Base-by-base conservation (phyloP, 1,140 invertebrate species). In the Ptiloglossa arizonensis region DNA sequence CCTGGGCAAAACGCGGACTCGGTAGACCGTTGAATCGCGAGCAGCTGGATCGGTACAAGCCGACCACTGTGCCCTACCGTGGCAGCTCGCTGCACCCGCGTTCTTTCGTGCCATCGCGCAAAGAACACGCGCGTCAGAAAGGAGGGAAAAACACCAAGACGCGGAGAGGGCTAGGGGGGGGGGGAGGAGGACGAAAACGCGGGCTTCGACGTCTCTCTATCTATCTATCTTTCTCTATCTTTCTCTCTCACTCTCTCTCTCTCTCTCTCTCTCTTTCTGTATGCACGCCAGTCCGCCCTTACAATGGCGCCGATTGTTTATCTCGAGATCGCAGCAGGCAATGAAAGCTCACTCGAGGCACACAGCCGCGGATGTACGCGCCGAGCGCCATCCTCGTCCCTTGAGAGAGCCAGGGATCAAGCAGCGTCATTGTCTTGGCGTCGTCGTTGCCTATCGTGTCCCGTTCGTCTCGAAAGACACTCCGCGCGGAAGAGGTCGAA, bases 231-330 rank as follows among this genome's bases (percentile, higher is more conserved):
- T n/a, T n/a, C n/a, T n/a, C n/a, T n/a, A n/a, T n/a, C n/a, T n/a
- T n/a, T n/a, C n/a, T n/a, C n/a, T n/a, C n/a, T n/a, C n/a, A n/a
- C n/a, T n/a, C n/a, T n/a, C n/a, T n/a, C n/a, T n/a, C n/a, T n/a
- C n/a, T n/a, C n/a, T n/a, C n/a, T n/a, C n/a, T n/a, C n/a, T n/a
- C n/a, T n/a, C n/a, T n/a, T n/a, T n/a, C n/a, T n/a, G 6, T 35
- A 4, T 15, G 35, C n/a, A 29, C 41, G 19, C 44, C 35, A 56
- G 68, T 74, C 70, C 54, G 13, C 35, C 44, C 35, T 68, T 38
- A 86, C 79, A 83, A 86, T 86, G 81, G 60, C 52, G 81, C 59
- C 84, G 85, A 86, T 81, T 83, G 85, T 86, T 86, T 86, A 86
- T 86, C 85, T 86, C 64, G 64, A 80, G 68, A 83, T 83, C 80